These are phyloP conservation scores for Chymomyza costata DNA, from an alignment of 1,140 invertebrate genomes.

Conservation along the genomic window DNA sequence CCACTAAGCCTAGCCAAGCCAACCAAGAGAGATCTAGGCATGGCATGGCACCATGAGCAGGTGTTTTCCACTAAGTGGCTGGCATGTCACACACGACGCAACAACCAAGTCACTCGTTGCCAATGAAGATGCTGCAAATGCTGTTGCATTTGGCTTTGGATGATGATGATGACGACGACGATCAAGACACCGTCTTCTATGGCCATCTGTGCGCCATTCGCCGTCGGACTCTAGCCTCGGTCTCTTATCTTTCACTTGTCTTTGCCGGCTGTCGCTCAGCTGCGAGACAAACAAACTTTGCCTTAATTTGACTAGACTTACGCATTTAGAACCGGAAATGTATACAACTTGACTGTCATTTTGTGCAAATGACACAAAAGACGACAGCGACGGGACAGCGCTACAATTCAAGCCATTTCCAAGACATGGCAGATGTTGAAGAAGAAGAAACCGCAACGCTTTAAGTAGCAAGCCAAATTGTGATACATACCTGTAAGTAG, in stretches of 20 bases:
- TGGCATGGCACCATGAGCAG: too few species aligned
- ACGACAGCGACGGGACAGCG: slow-evolving; percentile 42
- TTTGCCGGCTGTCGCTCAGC: not conserved
- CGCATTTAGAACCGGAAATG: slow-evolving; percentile 72
- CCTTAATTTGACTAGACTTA: slow-evolving; percentile 73
- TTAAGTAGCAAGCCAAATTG: too few species aligned
- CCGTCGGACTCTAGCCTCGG: slow-evolving; percentile 22
- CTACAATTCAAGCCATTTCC: not conserved
- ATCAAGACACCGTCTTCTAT: too few species aligned
- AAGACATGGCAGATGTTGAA: not conserved
- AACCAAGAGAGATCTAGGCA: slow-evolving; percentile 18
- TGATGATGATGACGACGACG: too few species aligned
- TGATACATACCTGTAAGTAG: too few species aligned
- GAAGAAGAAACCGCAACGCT: too few species aligned
- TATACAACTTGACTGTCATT: slow-evolving; percentile 55
- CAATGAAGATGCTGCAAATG: not conserved
- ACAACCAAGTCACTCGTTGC: not conserved
- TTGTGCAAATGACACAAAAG: slow-evolving; percentile 66
- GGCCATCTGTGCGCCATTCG: slow-evolving; percentile 16
- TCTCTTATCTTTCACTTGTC: slow-evolving; percentile 45
- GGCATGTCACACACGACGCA: slow-evolving; percentile 30
- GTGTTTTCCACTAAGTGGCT: slow-evolving; percentile 58
- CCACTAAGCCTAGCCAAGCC: not conserved
- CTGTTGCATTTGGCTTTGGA: too few species aligned
- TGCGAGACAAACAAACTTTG: slow-evolving; percentile 27